phyloP scores from a whole-genome alignment of 2,888 invertebrate species.

The Selenia dentaria region DNA sequence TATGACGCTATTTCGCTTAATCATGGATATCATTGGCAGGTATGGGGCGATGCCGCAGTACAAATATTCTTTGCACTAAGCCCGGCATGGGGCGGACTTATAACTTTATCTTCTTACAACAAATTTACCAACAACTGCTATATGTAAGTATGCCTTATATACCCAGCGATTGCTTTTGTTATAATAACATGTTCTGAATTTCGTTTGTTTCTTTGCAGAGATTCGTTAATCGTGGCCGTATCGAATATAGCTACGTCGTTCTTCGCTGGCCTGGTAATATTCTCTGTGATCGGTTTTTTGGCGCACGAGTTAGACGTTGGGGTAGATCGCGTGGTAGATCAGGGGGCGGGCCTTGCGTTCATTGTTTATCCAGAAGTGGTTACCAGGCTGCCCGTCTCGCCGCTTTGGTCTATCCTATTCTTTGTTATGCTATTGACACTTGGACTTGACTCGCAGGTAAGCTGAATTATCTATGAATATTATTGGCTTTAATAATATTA shows the following conservation, averaged over 20 bases:
- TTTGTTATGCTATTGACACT: constrained; percentile 91
- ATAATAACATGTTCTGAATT: constrained; percentile 6
- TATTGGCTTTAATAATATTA: too few species aligned
- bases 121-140: constrained; percentile 93
- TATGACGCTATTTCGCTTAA: too few species aligned
- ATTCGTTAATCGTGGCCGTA: constrained; percentile 90
- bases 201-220: constrained; percentile 72
- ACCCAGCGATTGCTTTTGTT: neutral
- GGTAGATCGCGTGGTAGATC: constrained; percentile 89
- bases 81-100: constrained; percentile 94
- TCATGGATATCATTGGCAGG: constrained; percentile 64
- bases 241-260: constrained; percentile 92
- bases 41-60: constrained; percentile 93
- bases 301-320: constrained; percentile 89
- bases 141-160: constrained; percentile 80
- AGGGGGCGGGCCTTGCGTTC: constrained; percentile 92
- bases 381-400: constrained; percentile 90
- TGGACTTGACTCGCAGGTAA: constrained; percentile 88
- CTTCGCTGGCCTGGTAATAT: constrained; percentile 92
- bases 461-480: too few species aligned
- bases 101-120: constrained; percentile 94
- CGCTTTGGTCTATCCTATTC: constrained; percentile 92
- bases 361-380: constrained; percentile 95
- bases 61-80: constrained; percentile 95
- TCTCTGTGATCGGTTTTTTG: constrained; percentile 92